These are phyloP conservation scores for Lepilemur ruficaudatus DNA, from an alignment of 2,797 vertebrate genomes.

Conservation along the genomic window DNA sequence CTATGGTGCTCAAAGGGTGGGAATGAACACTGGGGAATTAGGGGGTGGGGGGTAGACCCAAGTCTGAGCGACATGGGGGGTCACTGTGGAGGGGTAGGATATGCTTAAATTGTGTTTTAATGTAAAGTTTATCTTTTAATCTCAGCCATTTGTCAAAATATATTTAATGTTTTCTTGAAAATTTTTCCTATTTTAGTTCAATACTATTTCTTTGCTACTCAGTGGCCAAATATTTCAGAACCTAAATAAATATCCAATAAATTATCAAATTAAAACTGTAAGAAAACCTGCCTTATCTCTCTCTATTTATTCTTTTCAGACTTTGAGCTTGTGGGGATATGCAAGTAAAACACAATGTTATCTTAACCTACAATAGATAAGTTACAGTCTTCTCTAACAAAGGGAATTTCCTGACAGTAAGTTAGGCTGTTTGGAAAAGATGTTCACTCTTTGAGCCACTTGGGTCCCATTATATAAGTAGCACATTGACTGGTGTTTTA, in stretches of 20 bases:
- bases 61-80: too few species aligned
- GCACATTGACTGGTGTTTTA: neutral
- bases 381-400: neutral
- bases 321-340: neutral
- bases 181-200: neutral
- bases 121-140: constrained; percentile 28
- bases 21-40: too few species aligned
- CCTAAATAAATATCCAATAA: neutral
- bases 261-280: constrained; percentile 14
- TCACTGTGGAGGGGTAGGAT: too few species aligned
- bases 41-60: too few species aligned
- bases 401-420: neutral
- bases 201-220: neutral
- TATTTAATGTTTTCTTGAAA: neutral
- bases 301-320: constrained; percentile 5
- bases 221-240: neutral
- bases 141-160: neutral
- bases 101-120: neutral
- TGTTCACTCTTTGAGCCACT: neutral
- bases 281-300: neutral
- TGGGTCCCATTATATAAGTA: neutral
- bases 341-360: neutral
- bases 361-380: neutral
- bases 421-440: neutral
- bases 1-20: too few species aligned